These are phyloP conservation scores for Penaeus vannamei DNA, from an alignment of 1,140 invertebrate species.

Conservation along the genomic window DNA sequence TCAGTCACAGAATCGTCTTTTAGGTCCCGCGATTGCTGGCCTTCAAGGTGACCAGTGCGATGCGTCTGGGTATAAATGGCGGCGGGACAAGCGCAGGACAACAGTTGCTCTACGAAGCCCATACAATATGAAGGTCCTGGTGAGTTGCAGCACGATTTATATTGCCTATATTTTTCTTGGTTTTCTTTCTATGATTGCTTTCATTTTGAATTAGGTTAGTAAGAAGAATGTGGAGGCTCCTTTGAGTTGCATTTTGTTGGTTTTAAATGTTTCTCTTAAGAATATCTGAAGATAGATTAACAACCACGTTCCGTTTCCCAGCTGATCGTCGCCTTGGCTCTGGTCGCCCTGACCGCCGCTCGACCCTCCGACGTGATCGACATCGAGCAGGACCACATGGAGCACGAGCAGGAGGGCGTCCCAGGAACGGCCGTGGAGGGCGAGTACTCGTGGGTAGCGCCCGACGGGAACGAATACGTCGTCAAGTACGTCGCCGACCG, in stretches of 20 bases:
- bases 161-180: too few species aligned
- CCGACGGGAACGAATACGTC: constrained; percentile 49
- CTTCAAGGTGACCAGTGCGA: not conserved
- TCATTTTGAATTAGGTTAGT: not conserved
- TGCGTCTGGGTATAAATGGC: not conserved
- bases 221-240: not conserved
- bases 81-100: not conserved
- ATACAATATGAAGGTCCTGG: constrained; percentile 11
- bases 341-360: constrained; percentile 42
- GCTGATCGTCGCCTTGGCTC: constrained; percentile 41
- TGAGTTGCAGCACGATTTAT: not conserved
- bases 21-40: too few species aligned
- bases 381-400: constrained; percentile 54
- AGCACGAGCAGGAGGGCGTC: constrained; percentile 36
- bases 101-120: not conserved
- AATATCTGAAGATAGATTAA: too few species aligned
- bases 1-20: too few species aligned
- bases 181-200: too few species aligned
- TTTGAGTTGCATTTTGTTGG: not conserved
- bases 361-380: constrained; percentile 53
- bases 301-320: not conserved
- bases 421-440: constrained; percentile 43
- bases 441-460: constrained; percentile 51
- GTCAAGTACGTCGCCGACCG: constrained; percentile 56
- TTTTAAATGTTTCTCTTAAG: too few species aligned